A percentile compares a stretch with the other conserved stretches of the same genome.
Conservation (phyloP, 2,113 vertebrate species). For the Centropristis striata region DNA sequence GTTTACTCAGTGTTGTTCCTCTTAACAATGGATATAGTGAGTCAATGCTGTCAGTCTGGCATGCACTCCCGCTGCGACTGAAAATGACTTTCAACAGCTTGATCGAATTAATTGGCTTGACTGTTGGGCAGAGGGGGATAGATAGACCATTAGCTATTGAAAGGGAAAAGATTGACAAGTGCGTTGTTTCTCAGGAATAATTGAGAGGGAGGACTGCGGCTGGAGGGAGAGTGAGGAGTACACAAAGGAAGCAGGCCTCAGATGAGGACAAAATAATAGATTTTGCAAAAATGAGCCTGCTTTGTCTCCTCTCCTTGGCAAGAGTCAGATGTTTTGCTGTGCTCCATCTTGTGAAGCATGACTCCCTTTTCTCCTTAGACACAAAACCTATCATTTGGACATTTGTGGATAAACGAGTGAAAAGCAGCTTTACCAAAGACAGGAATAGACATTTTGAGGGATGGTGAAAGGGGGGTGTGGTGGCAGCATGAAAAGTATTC, state of each 20-base stretch:
- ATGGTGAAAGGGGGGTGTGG: slow-evolving; percentile 55
- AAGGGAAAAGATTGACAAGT: slow-evolving; percentile 76
- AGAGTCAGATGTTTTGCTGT: slow-evolving; percentile 71
- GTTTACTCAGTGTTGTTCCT: slow-evolving; percentile 41
- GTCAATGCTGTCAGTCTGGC: slow-evolving; percentile 59
- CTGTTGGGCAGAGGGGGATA: slow-evolving; percentile 64
- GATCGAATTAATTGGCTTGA: slow-evolving; percentile 78
- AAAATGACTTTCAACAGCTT: slow-evolving; percentile 78
- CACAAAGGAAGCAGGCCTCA: slow-evolving; percentile 63
- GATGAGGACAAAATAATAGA: slow-evolving; percentile 67
- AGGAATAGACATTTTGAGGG: slow-evolving; percentile 75
- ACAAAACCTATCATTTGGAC: slow-evolving; percentile 80
- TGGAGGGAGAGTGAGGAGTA: slow-evolving; percentile 57
- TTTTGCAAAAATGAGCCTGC: slow-evolving; percentile 56
- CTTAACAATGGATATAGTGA: slow-evolving; percentile 62
- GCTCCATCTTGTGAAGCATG: slow-evolving; percentile 69
- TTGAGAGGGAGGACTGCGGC: slow-evolving; percentile 60
- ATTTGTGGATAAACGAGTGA: slow-evolving; percentile 71
- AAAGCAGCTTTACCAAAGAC: slow-evolving; percentile 60
- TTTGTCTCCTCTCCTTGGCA: slow-evolving; percentile 70
- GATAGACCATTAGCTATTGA: slow-evolving; percentile 74
- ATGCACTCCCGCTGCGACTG: slow-evolving; percentile 45
- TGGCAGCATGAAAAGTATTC: slow-evolving; percentile 54
- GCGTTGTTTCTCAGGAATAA: slow-evolving; percentile 66
- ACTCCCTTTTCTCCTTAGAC: slow-evolving; percentile 62